phyloP scores from a whole-genome alignment of 2,113 vertebrate species.

The Cairina moschata region DNA sequence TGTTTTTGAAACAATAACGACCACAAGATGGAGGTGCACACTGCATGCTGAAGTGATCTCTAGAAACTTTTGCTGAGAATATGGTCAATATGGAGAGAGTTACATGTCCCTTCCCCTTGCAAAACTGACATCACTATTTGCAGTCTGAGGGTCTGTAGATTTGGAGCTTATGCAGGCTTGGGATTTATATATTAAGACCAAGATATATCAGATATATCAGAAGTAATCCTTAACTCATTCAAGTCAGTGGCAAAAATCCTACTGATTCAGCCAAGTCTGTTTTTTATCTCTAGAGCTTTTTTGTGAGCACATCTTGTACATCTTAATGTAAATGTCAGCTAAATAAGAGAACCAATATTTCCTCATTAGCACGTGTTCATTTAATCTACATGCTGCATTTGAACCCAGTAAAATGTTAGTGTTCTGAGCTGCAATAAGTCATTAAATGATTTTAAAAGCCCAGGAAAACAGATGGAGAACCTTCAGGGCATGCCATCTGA shows the following conservation, averaged over 20 bases:
- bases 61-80: background rate
- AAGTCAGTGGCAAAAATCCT: background rate
- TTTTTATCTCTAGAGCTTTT: background rate
- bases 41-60: background rate
- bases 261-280: background rate
- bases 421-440: slow-evolving; percentile 28
- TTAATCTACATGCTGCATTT: background rate
- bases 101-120: background rate
- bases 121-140: background rate
- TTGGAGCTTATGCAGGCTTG: background rate
- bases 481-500: slow-evolving; percentile 11
- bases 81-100: background rate
- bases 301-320: background rate
- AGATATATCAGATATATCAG: background rate
- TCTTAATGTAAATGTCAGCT: background rate
- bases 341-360: background rate
- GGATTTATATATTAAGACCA: background rate
- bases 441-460: slow-evolving; percentile 47
- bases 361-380: background rate
- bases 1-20: background rate
- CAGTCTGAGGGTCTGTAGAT: background rate
- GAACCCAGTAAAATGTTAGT: slow-evolving; percentile 8
- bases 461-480: slow-evolving; percentile 46
- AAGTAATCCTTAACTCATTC: background rate
- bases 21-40: background rate